These are phyloP conservation scores for Drosophila nebulosa DNA, from an alignment of 1,140 invertebrate species.

Conservation along the genomic window DNA sequence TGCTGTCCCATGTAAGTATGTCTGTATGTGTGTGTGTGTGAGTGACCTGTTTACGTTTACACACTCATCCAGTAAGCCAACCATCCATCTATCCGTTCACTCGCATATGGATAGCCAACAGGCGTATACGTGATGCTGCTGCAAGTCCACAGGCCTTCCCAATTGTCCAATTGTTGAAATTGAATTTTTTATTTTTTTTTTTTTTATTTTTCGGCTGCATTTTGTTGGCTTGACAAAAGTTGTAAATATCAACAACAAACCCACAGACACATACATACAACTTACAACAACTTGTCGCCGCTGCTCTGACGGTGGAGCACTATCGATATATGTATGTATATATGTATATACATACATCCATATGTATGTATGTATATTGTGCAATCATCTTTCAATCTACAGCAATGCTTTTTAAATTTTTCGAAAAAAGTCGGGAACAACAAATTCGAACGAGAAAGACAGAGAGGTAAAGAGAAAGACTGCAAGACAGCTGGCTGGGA, in stretches of 20 bases:
- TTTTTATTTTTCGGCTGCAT: background rate
- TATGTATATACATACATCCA: no score
- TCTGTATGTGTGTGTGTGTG: background rate
- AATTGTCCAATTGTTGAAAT: conserved; percentile 3
- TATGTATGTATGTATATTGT: conserved; percentile 24
- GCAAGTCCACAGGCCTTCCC: background rate
- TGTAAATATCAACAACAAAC: conserved; percentile 34
- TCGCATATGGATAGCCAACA: background rate
- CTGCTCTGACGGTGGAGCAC: background rate
- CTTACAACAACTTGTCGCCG: conserved; percentile 21
- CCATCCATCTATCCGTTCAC: conserved; percentile 4
- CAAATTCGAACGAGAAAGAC: background rate
- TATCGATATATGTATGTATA: background rate
- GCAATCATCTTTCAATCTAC: conserved; percentile 37
- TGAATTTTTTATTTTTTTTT: background rate
- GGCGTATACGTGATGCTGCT: conserved; percentile 1
- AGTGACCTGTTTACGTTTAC: conserved; percentile 30
- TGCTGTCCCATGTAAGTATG: background rate
- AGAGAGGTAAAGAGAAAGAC: background rate
- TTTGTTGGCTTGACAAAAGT: conserved; percentile 5
- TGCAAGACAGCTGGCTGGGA: background rate
- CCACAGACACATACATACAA: conserved; percentile 4
- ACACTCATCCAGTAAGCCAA: background rate
- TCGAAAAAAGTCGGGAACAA: conserved; percentile 60
- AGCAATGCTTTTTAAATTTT: conserved; percentile 70